Evolutionary conservation across 2,888 invertebrate genomes (phyloP), one percentile per base, ranked within the genome.

Genomic region (Endotricha flammealis): DNA sequence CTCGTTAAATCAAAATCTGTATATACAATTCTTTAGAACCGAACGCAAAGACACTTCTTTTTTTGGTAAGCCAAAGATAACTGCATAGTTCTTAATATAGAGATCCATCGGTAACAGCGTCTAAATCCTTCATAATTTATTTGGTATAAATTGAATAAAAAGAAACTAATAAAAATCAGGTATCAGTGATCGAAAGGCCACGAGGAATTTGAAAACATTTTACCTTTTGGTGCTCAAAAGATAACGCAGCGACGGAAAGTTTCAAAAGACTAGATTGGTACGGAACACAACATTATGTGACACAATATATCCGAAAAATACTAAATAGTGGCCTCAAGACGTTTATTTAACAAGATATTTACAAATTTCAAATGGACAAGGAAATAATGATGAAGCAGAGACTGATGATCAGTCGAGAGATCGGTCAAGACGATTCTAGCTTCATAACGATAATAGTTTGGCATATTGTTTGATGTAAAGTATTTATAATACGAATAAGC

Each of bases 91-190:
- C 74, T 77, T 69, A 39, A 41, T 64, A 60, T 70, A 78, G 85
- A 86, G 85, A 86, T 86, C 85, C 82, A 81, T 83, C 85, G 85
- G 83, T 86, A 86, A 85, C 85, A 67, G 79, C 69, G 63, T 77
- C 67, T 72, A 78, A 76, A 75, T 82, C 80, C 81, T 71, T 80
- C 77, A 68, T 79, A 64, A 46, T 72, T 78, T 71, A 82, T 85
- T 85, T 82, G 85, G 82, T 83, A 83, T 83, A 81, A 75, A 81
- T 82, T 81, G 79, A 80, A 79, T 62, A 70, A 74, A 66, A 74
- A 73, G 72, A 73, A 68, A 74, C 60, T 64, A 59, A 53, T 48
- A 56, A 69, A 63, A 67, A 77, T 82, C 81, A 83, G 80, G 79
- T 81, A 81, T 80, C 78, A 67, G 62, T 62, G 52, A 66, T 64